phyloP scores from a whole-genome alignment of 2,113 vertebrate species.

The Cavia aperea region DNA sequence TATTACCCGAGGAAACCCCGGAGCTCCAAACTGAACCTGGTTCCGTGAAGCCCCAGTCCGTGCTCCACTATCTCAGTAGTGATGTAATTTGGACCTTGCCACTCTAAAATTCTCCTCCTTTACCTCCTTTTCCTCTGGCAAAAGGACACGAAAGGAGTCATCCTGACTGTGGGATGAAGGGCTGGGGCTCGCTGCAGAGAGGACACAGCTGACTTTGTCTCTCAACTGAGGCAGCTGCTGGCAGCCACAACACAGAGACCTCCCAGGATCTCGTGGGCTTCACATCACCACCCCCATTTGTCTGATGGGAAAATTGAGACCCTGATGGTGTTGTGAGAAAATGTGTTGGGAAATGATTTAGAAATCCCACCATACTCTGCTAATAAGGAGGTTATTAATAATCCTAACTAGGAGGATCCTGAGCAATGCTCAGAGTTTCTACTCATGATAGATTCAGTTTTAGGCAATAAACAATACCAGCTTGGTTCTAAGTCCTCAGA shows the following conservation, averaged over 20 bases:
- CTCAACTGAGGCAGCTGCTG: fast-evolving
- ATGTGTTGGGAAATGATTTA: not conserved
- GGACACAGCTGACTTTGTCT: not conserved
- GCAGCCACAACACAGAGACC: fast-evolving
- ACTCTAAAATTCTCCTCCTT: fast-evolving
- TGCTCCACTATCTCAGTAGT: not conserved
- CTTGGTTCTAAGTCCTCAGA: not conserved
- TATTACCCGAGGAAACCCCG: not conserved
- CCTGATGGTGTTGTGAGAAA: not conserved
- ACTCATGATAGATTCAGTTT: not conserved
- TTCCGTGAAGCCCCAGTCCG: not conserved
- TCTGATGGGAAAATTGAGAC: not conserved
- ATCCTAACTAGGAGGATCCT: not conserved
- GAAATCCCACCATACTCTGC: not conserved
- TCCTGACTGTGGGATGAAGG: too few species aligned
- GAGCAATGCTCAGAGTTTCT: not conserved
- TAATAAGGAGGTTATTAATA: slow-evolving; percentile 12
- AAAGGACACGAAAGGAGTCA: not conserved
- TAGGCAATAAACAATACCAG: not conserved
- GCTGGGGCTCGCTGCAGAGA: not conserved
- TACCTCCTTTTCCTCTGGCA: too few species aligned
- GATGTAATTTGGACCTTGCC: fast-evolving
- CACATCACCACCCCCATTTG: not conserved
- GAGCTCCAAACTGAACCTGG: not conserved
- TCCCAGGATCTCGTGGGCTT: not conserved